Base-by-base conservation (phyloP, 2,888 invertebrate genomes). In the Andrena bucephala region DNA sequence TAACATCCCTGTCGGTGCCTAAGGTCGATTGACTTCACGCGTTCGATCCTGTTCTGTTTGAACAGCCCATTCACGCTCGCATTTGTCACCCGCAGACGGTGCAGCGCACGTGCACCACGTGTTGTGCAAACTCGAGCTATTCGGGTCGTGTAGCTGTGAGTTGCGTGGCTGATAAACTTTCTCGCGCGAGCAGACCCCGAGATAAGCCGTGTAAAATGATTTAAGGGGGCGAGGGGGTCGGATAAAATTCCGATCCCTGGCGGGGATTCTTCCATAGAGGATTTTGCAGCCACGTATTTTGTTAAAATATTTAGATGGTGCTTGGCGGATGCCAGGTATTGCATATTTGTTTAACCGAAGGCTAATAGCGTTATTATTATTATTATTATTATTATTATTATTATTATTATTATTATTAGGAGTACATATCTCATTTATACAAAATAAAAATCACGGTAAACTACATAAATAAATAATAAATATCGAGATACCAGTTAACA, bases 121-220 rank as follows among this genome's bases (percentile, higher is more conserved):
- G 85, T 87, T 66, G 67, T 36, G 71, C 76, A 73, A 76, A 79
- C 69, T 68, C 74, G 65, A 73, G 27, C 72, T 72, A 76, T 87
- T 86, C 71, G 87, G 77, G 67, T 68, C 57, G 36, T 24, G 52
- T 16, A 50, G 20, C 52, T 80, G 72, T 63, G 80, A 82, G 71
- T 72, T 74, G 74, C 77, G 67, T 87, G 72, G 73, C 62, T 62
- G 82, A 87, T 85, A 85, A 88, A 59, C 42, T 52, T 72, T 31
- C 31, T 7, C 52, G 16, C 16, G 8, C 36, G 27, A 29, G 42
- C 59, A 54, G 62, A 20, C 36, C 16, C 6, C 13, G 54, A 2
- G 69, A 69, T 79, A 77, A 79, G 42, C 48, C 33, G n/a, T n/a
- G 33, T 16, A 48, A 73, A 69, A 42, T 62, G 65, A 65, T 68